A percentile compares a stretch with the other conserved stretches of the same genome.
Conservation (phyloP, 2,113 vertebrate genomes). For the Dunckerocampus dactyliophorus region DNA sequence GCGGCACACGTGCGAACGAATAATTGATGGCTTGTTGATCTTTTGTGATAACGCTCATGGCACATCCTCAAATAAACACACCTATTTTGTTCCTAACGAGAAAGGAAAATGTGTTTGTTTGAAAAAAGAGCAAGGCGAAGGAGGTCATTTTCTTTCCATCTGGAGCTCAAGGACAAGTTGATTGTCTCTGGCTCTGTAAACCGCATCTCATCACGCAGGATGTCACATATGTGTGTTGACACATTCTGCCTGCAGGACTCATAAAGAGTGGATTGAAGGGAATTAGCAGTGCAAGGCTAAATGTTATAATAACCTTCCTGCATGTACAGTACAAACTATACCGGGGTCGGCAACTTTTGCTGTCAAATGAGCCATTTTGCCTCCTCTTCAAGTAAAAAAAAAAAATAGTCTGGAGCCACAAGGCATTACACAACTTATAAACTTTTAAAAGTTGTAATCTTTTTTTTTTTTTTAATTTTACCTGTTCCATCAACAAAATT, state of each 20-base stretch:
- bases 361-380: no score
- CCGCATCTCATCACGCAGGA: conserved; percentile 38
- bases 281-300: conserved; percentile 47
- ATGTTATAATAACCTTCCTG: conserved; percentile 40
- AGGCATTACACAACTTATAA: no score
- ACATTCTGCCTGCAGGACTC: conserved; percentile 58
- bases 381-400: no score
- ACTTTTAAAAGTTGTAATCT: no score
- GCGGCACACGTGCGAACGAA: conserved; percentile 34
- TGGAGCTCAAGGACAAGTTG: conserved; percentile 52
- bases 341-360: conserved; percentile 28
- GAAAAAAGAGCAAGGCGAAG: conserved; percentile 36
- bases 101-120: conserved; percentile 43
- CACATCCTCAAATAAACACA: conserved; percentile 47
- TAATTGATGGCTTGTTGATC: conserved; percentile 29
- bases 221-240: conserved; percentile 50
- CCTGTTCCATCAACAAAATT: no score
- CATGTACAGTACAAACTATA: conserved; percentile 27
- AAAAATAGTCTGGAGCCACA: no score
- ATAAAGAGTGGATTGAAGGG: conserved; percentile 46
- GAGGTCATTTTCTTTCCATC: conserved; percentile 25
- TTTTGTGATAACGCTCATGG: conserved; percentile 18
- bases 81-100: conserved; percentile 46
- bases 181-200: conserved; percentile 48
- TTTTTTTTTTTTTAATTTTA: no score